phyloP scores from a whole-genome alignment of 2,797 vertebrate genomes.

The Sciurus vulgaris region DNA sequence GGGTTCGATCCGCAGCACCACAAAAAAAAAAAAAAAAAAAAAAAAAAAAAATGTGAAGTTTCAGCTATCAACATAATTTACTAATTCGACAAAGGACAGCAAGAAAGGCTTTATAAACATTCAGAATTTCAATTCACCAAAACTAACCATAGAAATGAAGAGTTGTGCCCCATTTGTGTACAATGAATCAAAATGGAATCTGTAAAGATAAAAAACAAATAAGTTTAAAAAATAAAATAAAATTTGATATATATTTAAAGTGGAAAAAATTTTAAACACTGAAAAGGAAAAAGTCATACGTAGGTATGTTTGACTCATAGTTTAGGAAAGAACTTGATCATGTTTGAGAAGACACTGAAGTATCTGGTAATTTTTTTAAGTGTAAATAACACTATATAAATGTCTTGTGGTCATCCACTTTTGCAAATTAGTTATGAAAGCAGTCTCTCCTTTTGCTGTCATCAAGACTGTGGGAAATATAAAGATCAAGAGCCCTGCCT shows the following conservation, averaged over 20 bases:
- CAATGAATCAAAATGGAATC: no score
- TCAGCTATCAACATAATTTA: not conserved
- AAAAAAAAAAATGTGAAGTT: not conserved
- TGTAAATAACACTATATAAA: not conserved
- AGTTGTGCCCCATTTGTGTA: no score
- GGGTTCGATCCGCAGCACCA: no score
- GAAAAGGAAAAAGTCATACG: not conserved
- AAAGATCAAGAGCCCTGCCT: not conserved
- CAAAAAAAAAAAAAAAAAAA: no score
- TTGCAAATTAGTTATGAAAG: constrained; percentile 5
- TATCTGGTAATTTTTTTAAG: not conserved
- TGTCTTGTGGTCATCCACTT: not conserved
- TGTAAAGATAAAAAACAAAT: no score
- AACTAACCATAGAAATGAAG: no score
- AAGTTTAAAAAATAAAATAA: no score
- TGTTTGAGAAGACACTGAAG: not conserved
- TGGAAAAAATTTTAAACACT: not conserved
- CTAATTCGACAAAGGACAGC: not conserved
- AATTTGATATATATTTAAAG: no score
- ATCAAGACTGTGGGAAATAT: not conserved
- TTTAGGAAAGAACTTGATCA: not conserved
- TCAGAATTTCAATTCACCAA: not conserved
- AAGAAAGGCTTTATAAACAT: not conserved
- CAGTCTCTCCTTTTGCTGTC: not conserved
- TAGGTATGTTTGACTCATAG: not conserved